Evolutionary conservation across 1,140 invertebrate genomes (phyloP), one percentile per base, ranked within the genome.

Genomic region (Drosophila athabasca): DNA sequence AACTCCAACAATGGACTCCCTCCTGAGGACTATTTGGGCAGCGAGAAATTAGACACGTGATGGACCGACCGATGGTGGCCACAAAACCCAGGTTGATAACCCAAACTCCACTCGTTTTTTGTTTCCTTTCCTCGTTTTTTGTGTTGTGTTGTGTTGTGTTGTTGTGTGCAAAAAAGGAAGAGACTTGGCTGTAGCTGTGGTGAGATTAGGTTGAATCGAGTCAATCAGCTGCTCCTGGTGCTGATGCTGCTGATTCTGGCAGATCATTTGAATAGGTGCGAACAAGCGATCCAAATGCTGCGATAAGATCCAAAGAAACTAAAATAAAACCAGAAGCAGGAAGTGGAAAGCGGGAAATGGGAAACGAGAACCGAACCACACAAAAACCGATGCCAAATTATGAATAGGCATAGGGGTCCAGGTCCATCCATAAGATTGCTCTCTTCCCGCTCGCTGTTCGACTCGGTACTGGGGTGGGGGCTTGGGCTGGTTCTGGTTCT

Each of bases 41-140:
- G 82, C 78, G 78, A 75, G 82, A 85, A 85, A 87, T 87, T 87
- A 87, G 82, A 87, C 78, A 87, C 79, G 83, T 82, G 82, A 85
- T 85, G 81, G 76, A 62, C 53, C 64, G 46, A 57, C 53, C 64
- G 46, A 57, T 85, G 81, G 69, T 72, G 74, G 79, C 65, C 35
- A 89, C 76, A 87, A 87, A 82, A 79, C 53, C 62, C 53, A 59
- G 49, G 22, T 67, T 61, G 83, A 89, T 89, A 87, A 79, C 55
- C 82, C 41, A 65, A 45, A 49, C 48, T 84, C 9, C 19, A 65
- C 43, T 69, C 17, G 17, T 19, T 19, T 19, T 19, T 19, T 19
- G 17, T 71, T 80, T 80, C 73, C 57, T 57, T 61, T 62, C 51
- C 67, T 44, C 35, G 41, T n/a, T 19, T 54, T 54, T 35, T 51